A percentile compares a stretch with the other conserved stretches of the same genome.
Conservation (phyloP, 2,797 vertebrate genomes). For the Microhierax caerulescens region DNA sequence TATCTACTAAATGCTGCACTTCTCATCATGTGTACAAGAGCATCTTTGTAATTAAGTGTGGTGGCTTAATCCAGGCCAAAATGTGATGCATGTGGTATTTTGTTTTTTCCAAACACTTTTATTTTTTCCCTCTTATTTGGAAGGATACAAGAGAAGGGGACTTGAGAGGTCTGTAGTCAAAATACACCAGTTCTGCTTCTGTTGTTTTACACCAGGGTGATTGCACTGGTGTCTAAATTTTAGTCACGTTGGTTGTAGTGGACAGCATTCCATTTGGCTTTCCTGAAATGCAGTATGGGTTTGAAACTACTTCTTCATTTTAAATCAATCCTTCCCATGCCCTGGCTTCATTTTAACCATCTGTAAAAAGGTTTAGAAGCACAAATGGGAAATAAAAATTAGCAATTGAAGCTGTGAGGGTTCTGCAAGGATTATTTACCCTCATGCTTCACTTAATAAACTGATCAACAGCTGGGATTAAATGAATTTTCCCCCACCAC, state of each 20-base stretch:
- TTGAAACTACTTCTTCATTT: background rate
- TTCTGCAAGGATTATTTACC: conserved; percentile 8
- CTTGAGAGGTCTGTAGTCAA: background rate
- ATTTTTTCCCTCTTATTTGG: background rate
- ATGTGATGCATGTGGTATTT: background rate
- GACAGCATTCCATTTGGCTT: background rate
- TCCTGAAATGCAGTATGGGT: background rate
- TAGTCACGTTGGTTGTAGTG: background rate
- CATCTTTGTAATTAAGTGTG: background rate
- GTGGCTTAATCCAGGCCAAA: background rate
- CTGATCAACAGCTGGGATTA: background rate
- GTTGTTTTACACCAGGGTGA: background rate
- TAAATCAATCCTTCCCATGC: background rate
- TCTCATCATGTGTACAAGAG: background rate
- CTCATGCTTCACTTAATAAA: conserved; percentile 7
- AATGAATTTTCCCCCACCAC: background rate
- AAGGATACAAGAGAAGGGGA: background rate
- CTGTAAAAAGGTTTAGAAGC: background rate
- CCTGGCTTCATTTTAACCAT: background rate
- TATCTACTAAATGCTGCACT: background rate
- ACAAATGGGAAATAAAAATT: background rate
- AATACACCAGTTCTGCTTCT: background rate
- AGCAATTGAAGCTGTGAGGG: background rate
- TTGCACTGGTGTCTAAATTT: background rate
- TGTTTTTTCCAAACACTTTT: background rate